Conservation (phyloP, 2,888 invertebrate species). For the Caenorhabditis becei region DNA sequence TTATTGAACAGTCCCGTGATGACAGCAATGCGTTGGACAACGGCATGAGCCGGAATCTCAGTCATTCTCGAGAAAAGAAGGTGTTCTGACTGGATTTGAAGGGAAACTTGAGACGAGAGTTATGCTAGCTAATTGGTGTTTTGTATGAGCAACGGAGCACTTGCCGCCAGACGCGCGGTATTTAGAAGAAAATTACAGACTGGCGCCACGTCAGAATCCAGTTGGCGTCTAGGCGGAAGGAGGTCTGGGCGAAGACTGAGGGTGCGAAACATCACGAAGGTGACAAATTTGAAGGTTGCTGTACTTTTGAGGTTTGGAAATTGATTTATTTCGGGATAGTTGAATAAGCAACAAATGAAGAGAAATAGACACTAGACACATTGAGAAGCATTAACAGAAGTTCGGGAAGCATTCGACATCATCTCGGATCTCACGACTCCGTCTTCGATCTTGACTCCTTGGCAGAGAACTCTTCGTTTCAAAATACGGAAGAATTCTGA, state of each 20-base stretch:
- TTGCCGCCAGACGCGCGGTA: not conserved
- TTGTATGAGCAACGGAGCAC: constrained; percentile 2
- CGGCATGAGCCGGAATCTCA: not conserved
- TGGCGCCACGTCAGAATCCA: not conserved
- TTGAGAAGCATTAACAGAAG: not conserved
- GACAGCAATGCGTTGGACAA: not conserved
- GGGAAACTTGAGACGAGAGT: not conserved
- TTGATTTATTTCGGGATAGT: too few relatives aligned
- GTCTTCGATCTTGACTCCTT: not conserved
- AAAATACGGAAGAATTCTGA: not conserved
- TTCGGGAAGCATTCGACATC: not conserved
- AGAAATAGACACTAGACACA: not conserved
- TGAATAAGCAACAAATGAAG: too few relatives aligned
- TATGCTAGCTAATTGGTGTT: constrained; percentile 5
- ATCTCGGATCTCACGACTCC: not conserved
- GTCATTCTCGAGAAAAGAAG: not conserved
- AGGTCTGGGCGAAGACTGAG: not conserved
- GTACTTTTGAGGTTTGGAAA: too few relatives aligned
- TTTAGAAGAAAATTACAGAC: not conserved
- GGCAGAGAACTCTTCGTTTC: not conserved
- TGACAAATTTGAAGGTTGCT: too few relatives aligned
- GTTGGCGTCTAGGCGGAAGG: not conserved
- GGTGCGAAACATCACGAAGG: not conserved
- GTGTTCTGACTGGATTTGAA: too few relatives aligned
- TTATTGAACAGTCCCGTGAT: constrained; percentile 9